Base-by-base conservation (phyloP, 2,797 vertebrate species). In the Streptopelia turtur region DNA sequence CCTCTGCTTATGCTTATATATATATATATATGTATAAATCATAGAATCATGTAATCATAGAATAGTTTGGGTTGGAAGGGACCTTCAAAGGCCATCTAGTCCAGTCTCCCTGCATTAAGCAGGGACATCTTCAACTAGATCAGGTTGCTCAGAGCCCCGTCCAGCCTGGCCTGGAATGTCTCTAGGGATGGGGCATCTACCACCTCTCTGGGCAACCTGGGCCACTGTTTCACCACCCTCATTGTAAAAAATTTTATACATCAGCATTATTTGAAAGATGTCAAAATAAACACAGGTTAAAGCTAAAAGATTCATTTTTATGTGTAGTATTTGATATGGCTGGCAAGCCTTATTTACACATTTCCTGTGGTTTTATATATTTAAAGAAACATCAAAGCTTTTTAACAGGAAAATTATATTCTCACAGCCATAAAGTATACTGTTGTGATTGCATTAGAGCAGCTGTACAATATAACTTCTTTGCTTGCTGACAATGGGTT, bases 331-430 rank as follows among this genome's bases (percentile, higher is more conserved):
- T 64, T 71, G 55, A 94, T 47, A 83, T 45, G 60, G 57, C 47
- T 90, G 63, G 66, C 30, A 81, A 90, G 45, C 18, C 57, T 90
- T 90, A 90, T 93, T 93, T 94, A 96, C 69, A 94, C 21, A 63
- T 93, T 75, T 92, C 85, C 93, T 72, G 37, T 71, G 24, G 22
- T 77, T 93, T 89, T 89, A 92, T 65, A 66, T 45, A 68, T 71
- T 69, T 87, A 61, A 89, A 65, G 61, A 93, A 87, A 90, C 88
- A 94, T 89, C 95, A 96, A 93, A 92, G 93, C 53, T 84, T 79
- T 97, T 91, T 85, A 96, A 90, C 74, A 83, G 25, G 90, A 93
- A 93, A 96, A 97, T 95, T 94, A 83, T 61, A 75, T 87, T 80
- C 77, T 90, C 59, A 68, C 12, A 89, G 91, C 30, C 90, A 95